Percentiles rank a stretch among this genome's conserved stretches.
These are phyloP conservation scores for Pogonophryne albipinna DNA, from an alignment of 2,797 vertebrate genomes.

Conservation along the genomic window DNA sequence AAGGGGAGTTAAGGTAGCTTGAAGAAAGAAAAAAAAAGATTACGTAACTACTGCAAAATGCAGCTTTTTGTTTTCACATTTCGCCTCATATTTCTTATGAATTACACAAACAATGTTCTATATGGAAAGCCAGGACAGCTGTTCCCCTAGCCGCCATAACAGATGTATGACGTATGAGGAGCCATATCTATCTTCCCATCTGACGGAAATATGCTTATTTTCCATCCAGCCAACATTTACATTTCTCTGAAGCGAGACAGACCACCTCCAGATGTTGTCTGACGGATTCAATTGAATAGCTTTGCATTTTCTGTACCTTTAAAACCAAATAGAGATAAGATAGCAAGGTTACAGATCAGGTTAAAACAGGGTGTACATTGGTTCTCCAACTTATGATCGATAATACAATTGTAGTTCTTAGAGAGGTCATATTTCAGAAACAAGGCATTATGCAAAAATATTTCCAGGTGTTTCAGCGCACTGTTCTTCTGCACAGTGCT, in stretches of 20 bases:
- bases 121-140: too few species aligned
- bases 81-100: background rate
- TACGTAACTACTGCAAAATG: too few species aligned
- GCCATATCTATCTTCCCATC: too few species aligned
- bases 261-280: background rate
- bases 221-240: background rate
- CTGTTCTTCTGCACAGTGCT: background rate
- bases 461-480: background rate
- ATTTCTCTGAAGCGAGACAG: background rate
- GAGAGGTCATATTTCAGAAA: background rate
- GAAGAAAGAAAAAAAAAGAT: too few species aligned
- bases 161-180: too few species aligned
- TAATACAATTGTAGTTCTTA: background rate
- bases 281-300: background rate
- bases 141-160: too few species aligned
- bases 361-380: background rate
- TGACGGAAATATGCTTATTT: too few species aligned
- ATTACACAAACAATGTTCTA: background rate
- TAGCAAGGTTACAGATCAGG: background rate
- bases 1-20: too few species aligned
- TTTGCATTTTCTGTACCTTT: background rate
- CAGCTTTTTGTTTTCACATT: too few species aligned
- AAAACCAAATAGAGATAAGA: background rate
- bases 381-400: background rate
- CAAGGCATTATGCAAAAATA: background rate